phyloP scores from a whole-genome alignment of 2,797 vertebrate genomes.

The Alauda arvensis region DNA sequence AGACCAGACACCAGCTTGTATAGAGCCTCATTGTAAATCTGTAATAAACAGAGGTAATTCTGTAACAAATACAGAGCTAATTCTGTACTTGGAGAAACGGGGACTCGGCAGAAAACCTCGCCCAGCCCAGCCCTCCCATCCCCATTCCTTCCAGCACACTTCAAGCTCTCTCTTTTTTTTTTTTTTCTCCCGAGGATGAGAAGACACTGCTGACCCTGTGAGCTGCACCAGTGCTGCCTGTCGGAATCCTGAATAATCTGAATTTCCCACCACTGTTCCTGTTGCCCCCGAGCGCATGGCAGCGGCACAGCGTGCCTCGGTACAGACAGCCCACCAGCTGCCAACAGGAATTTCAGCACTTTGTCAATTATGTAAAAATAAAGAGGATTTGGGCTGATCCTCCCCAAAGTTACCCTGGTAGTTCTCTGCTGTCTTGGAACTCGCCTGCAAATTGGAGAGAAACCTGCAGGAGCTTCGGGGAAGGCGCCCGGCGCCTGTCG shows the following conservation, averaged over 20 bases:
- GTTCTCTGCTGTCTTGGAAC: neutral
- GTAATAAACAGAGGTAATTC: neutral
- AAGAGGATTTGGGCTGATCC: conserved; percentile 14
- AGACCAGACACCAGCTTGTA: neutral
- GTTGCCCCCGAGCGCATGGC: conserved; percentile 13
- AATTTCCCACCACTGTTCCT: conserved; percentile 36
- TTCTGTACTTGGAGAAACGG: neutral
- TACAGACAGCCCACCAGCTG: conserved; percentile 58
- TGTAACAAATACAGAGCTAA: neutral
- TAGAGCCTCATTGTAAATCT: neutral
- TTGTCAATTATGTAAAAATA: conserved; percentile 56
- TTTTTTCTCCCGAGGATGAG: conserved; percentile 4
- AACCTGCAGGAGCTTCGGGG: neutral
- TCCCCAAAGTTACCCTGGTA: neutral
- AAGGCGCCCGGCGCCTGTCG: fast-evolving
- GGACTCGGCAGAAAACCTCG: neutral
- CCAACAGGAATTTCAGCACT: conserved; percentile 54
- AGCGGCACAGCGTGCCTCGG: conserved; percentile 7
- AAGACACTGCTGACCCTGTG: conserved; percentile 31
- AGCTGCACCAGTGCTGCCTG: conserved; percentile 42
- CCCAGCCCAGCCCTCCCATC: neutral
- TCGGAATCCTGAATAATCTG: conserved; percentile 12
- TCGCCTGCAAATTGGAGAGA: neutral
- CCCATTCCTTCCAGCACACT: conserved; percentile 50
- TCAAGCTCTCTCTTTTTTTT: conserved; percentile 19